phyloP scores from a whole-genome alignment of 2,797 vertebrate genomes.

The Sebastes iracundus region DNA sequence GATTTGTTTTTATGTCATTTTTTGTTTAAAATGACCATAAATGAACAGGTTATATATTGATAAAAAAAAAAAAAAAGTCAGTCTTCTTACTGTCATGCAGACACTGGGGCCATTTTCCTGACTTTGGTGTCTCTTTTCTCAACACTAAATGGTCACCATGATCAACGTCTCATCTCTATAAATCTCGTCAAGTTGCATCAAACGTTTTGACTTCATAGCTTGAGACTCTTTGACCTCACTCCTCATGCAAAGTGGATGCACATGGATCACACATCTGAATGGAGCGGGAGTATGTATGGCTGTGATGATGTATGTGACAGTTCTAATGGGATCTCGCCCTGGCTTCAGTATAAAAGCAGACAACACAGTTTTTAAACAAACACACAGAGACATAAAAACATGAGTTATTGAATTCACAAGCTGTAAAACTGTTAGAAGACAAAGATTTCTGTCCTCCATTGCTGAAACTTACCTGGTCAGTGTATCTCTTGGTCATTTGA shows the following conservation, averaged over 20 bases:
- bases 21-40: background rate
- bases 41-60: background rate
- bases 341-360: conserved; percentile 7
- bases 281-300: conserved; percentile 9
- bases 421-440: conserved; percentile 14
- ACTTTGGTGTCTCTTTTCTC: conserved; percentile 41
- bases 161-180: background rate
- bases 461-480: background rate
- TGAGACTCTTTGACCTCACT: background rate
- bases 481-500: too few species aligned
- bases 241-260: conserved; percentile 55
- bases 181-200: background rate
- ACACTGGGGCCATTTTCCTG: background rate
- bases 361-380: conserved; percentile 8
- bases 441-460: background rate
- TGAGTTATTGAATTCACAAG: conserved; percentile 8
- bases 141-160: background rate
- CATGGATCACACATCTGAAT: conserved; percentile 20
- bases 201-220: background rate
- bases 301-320: conserved; percentile 33
- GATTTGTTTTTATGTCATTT: background rate
- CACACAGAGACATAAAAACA: background rate
- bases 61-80: background rate
- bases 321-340: background rate
- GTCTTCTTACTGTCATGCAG: background rate